A percentile compares a stretch with the other conserved stretches of the same genome.
Conservation (phyloP, 1,140 invertebrate genomes). For the Drosophila yakuba region DNA sequence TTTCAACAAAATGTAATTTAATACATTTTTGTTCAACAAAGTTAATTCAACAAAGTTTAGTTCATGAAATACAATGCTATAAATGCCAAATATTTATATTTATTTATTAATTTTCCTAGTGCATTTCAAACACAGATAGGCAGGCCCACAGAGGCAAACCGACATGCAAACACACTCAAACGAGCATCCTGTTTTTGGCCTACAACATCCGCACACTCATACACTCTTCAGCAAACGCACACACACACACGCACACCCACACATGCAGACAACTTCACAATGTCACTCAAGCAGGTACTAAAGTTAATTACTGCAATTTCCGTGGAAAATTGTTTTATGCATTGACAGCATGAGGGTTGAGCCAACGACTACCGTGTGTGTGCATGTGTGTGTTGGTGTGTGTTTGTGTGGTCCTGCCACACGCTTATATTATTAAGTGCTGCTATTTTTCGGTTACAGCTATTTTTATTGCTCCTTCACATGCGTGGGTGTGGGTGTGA, state of each 20-base stretch:
- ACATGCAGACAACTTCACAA: constrained; percentile 37
- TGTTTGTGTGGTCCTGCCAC: constrained; percentile 18
- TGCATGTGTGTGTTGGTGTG: not conserved
- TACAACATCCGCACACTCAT: constrained; percentile 3
- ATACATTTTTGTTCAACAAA: not conserved
- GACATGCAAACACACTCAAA: constrained; percentile 23
- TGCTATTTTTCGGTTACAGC: constrained; percentile 70
- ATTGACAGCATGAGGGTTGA: constrained; percentile 69
- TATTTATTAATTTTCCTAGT: not conserved
- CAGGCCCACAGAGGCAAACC: constrained; percentile 6
- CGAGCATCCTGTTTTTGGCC: constrained; percentile 39
- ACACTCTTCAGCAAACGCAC: not conserved
- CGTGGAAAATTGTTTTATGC: constrained; percentile 81
- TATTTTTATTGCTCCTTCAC: constrained; percentile 55
- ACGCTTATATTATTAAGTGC: constrained; percentile 74
- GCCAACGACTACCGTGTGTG: constrained; percentile 10
- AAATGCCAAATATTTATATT: not conserved
- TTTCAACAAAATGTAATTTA: not conserved
- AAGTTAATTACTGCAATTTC: constrained; percentile 83
- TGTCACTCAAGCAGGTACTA: constrained; percentile 82
- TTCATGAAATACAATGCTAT: not conserved
- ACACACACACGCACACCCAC: constrained; percentile 5
- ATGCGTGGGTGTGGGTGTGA: constrained; percentile 21
- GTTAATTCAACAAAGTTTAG: not conserved
- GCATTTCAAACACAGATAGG: constrained; percentile 5